Evolutionary conservation across 1,140 invertebrate species (phyloP).

Genomic region (Pseudomyrmex sp.): DNA sequence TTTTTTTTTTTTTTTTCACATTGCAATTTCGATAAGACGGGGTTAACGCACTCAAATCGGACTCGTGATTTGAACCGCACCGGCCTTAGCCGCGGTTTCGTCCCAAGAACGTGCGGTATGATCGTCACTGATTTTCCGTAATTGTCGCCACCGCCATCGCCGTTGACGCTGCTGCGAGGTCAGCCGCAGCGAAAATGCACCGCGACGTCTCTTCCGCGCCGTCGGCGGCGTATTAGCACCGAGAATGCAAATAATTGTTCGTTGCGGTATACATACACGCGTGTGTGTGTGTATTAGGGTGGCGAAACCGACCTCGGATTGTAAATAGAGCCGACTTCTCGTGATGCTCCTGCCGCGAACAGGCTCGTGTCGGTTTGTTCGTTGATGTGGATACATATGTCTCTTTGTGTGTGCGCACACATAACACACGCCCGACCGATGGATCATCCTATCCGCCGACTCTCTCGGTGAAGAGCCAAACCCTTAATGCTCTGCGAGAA

Average conservation of each 20-base stretch:
- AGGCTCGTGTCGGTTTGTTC: conserved; percentile 38
- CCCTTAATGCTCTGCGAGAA: neutral
- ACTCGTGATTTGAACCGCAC: neutral
- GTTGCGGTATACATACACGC: conserved; percentile 46
- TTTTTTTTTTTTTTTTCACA: conserved; percentile 1
- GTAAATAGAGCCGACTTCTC: conserved; percentile 81
- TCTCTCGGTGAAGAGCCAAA: neutral
- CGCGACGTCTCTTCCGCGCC: conserved; percentile 41
- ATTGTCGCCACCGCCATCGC: conserved; percentile 19
- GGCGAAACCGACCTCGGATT: conserved; percentile 79
- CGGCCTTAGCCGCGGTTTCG: neutral
- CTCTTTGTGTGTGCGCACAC: conserved; percentile 34
- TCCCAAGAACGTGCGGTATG: conserved; percentile 20
- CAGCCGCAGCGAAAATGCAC: conserved; percentile 38
- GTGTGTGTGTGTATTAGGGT: conserved; percentile 55
- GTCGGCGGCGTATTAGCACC: conserved; percentile 68
- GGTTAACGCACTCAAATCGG: conserved; percentile 17
- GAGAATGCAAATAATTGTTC: conserved; percentile 84
- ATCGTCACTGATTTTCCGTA: conserved; percentile 55
- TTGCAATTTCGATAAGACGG: neutral
- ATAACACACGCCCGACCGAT: conserved; percentile 17
- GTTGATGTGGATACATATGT: conserved; percentile 59
- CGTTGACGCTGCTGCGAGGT: conserved; percentile 28
- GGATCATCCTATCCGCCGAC: conserved; percentile 38
- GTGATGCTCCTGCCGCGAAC: conserved; percentile 53